A percentile compares a stretch with the other conserved stretches of the same genome.
Conservation (phyloP, 2,113 vertebrate species). For the Microcebus tavaratra region DNA sequence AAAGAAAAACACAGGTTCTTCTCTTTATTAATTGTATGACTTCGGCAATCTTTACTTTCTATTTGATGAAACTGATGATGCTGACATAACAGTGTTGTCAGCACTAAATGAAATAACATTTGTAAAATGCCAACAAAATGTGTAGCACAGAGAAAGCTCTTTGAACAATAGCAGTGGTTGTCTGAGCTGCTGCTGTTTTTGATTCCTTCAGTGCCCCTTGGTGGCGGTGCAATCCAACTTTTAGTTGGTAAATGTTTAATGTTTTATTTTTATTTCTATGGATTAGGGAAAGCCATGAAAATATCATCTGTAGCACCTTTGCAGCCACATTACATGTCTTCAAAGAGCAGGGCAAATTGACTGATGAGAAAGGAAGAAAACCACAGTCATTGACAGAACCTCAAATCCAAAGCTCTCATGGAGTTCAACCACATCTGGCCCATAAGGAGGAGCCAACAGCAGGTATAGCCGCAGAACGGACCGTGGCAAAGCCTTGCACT, state of each 20-base stretch:
- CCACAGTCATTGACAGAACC: background rate
- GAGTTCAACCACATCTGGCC: background rate
- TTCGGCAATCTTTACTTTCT: too few species aligned
- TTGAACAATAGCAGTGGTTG: too few species aligned
- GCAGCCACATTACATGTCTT: background rate
- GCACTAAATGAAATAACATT: too few species aligned
- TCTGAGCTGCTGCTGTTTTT: background rate
- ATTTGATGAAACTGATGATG: too few species aligned
- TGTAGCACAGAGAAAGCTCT: background rate
- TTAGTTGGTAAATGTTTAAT: background rate
- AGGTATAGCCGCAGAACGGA: background rate
- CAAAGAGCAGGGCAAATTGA: background rate
- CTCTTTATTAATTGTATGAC: too few species aligned
- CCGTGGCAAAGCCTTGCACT: background rate
- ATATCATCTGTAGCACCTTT: background rate
- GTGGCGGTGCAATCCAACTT: too few species aligned
- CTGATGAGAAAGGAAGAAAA: background rate
- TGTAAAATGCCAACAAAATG: background rate
- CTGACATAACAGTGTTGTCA: too few species aligned
- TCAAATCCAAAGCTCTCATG: background rate
- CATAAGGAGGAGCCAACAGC: fast-evolving
- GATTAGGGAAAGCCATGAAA: background rate
- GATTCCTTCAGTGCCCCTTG: background rate
- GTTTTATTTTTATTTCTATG: background rate
- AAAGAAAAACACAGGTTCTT: too few species aligned